phyloP scores from a whole-genome alignment of 2,797 vertebrate genomes.

The Hafferia zeledoni region DNA sequence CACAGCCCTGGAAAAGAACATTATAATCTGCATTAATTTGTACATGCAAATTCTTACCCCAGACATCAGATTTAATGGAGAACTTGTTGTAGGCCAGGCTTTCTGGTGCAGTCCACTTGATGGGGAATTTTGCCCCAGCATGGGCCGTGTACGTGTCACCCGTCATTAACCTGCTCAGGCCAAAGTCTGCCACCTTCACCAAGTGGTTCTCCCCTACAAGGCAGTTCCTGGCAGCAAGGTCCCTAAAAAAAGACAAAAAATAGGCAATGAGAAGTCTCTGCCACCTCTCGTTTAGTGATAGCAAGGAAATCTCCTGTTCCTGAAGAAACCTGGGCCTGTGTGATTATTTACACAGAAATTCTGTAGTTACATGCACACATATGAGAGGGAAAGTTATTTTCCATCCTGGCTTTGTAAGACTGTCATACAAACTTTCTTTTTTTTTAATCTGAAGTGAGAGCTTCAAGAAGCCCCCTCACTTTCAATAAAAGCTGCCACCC shows the following conservation, averaged over 20 bases:
- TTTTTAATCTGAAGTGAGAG: constrained; percentile 44
- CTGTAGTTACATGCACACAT: neutral
- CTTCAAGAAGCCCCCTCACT: constrained; percentile 61
- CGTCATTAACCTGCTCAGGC: constrained; percentile 94
- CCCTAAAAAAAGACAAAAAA: constrained; percentile 76
- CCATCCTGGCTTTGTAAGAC: neutral
- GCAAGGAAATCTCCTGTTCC: neutral
- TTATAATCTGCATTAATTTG: neutral
- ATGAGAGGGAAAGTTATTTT: constrained; percentile 52
- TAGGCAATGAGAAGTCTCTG: neutral
- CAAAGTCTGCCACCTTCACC: constrained; percentile 98
- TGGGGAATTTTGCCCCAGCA: constrained; percentile 96
- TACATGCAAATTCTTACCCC: constrained; percentile 84
- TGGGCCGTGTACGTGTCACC: constrained; percentile 97
- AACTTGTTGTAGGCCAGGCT: constrained; percentile 99
- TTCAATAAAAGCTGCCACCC: constrained; percentile 66
- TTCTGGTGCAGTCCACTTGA: constrained; percentile 98
- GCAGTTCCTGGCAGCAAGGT: constrained; percentile 96
- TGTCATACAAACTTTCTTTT: constrained; percentile 3
- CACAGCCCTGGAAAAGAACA: neutral
- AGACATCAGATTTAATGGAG: constrained; percentile 98
- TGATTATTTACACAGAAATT: constrained; percentile 27
- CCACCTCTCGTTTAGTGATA: neutral
- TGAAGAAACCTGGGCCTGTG: neutral
- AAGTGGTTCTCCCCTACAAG: constrained; percentile 98